A percentile compares a stretch with the other conserved stretches of the same genome.
phyloP scores from a whole-genome alignment of 2,888 invertebrate genomes.

The Slavum lentiscoides region DNA sequence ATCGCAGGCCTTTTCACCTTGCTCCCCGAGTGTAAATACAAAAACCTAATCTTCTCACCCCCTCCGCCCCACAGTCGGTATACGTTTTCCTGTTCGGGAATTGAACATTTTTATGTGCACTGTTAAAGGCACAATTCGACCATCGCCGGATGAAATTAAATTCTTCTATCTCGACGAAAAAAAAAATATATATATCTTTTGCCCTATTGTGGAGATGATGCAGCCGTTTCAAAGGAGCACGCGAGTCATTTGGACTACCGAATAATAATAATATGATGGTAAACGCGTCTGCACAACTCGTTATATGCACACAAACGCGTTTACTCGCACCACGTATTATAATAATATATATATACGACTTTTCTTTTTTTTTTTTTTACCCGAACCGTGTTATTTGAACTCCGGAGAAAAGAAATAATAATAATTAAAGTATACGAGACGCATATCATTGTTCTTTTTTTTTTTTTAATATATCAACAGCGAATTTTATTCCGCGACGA shows the following conservation, averaged over 20 bases:
- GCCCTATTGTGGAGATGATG: conserved; percentile 8
- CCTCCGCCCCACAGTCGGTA: background rate
- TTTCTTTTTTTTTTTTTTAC: background rate
- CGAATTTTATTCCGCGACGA: too few species aligned
- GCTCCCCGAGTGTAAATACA: conserved; percentile 48
- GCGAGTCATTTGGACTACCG: conserved; percentile 32
- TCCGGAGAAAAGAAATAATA: background rate
- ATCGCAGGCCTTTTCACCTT: conserved; percentile 47
- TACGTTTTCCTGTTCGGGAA: conserved; percentile 41
- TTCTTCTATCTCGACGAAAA: conserved; percentile 48
- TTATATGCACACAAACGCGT: conserved; percentile 33
- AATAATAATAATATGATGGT: conserved; percentile 31
- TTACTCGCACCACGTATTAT: background rate
- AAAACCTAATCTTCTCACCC: conserved; percentile 47
- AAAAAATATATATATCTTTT: conserved; percentile 40
- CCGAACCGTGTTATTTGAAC: background rate
- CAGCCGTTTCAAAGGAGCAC: conserved; percentile 27
- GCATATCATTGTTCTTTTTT: too few species aligned
- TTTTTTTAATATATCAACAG: too few species aligned
- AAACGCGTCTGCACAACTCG: conserved; percentile 20
- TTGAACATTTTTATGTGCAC: conserved; percentile 52
- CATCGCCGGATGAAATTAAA: conserved; percentile 50
- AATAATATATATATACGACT: background rate
- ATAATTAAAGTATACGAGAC: background rate
- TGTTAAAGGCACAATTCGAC: conserved; percentile 46